A percentile compares a stretch with the other conserved stretches of the same genome.
phyloP scores from a whole-genome alignment of 1,140 invertebrate species.

The Dendrolimus punctatus region DNA sequence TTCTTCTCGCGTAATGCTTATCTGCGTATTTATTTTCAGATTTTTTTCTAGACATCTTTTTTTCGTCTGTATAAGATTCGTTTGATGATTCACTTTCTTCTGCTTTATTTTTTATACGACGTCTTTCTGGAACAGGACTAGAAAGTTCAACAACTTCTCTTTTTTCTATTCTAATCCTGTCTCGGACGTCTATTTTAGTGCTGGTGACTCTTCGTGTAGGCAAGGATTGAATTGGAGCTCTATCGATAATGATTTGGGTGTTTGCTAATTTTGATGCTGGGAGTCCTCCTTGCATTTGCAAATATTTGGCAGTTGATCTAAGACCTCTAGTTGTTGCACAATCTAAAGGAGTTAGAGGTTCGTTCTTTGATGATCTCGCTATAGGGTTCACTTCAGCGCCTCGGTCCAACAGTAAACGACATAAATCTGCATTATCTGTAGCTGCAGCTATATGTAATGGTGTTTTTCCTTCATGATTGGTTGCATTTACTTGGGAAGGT shows the following conservation, averaged over 20 bases:
- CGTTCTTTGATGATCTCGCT: slow-evolving; percentile 86
- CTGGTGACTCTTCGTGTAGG: slow-evolving; percentile 65
- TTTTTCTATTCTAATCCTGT: slow-evolving; percentile 68
- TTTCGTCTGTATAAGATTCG: slow-evolving; percentile 33
- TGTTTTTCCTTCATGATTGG: slow-evolving; percentile 94
- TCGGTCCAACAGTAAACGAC: slow-evolving; percentile 88
- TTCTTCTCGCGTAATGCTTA: slow-evolving; percentile 37
- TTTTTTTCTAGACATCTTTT: slow-evolving; percentile 33
- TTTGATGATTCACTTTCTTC: slow-evolving; percentile 34
- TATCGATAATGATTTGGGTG: slow-evolving; percentile 62
- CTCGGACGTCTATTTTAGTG: slow-evolving; percentile 67
- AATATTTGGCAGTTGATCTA: slow-evolving; percentile 91
- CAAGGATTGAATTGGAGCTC: slow-evolving; percentile 51
- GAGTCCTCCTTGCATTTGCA: slow-evolving; percentile 91
- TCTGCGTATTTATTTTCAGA: slow-evolving; percentile 33
- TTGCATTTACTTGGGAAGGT: slow-evolving; percentile 88
- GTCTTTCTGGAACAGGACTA: slow-evolving; percentile 41
- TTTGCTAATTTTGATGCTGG: slow-evolving; percentile 79
- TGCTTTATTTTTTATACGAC: slow-evolving; percentile 28
- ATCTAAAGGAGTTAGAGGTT: slow-evolving; percentile 91
- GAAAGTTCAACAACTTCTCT: slow-evolving; percentile 65
- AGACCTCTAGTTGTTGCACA: slow-evolving; percentile 89
- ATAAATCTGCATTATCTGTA: slow-evolving; percentile 95
- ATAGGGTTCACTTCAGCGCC: slow-evolving; percentile 88
- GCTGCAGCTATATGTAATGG: slow-evolving; percentile 95